phyloP scores from a whole-genome alignment of 1,140 invertebrate species.

The Trachymyrmex septentrionalis region DNA sequence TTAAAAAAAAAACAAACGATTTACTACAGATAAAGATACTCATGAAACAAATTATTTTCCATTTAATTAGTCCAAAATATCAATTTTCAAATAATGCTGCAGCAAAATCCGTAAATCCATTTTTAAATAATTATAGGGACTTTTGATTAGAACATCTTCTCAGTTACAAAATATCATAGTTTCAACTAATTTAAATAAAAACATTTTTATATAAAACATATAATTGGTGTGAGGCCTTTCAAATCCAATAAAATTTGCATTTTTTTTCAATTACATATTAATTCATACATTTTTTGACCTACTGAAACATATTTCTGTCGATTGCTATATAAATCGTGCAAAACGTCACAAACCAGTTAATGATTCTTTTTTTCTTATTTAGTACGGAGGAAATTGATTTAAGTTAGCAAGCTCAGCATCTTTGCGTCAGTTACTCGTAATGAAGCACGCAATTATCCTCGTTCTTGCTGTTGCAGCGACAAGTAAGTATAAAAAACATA shows the following conservation, averaged over 20 bases:
- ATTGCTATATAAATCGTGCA: neutral
- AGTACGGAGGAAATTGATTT: neutral
- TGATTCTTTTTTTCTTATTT: neutral
- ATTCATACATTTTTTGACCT: neutral
- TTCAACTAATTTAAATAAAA: no score
- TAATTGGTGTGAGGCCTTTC: no score
- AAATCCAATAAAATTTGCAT: neutral
- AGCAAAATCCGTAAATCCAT: no score
- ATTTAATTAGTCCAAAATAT: no score
- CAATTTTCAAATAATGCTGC: no score
- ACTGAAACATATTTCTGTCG: neutral
- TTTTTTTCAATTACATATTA: neutral
- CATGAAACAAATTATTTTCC: no score
- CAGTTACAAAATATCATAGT: no score
- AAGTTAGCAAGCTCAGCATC: neutral
- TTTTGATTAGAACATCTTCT: no score
- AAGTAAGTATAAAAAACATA: neutral
- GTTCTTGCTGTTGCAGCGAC: neutral
- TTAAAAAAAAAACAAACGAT: no score
- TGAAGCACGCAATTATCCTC: slow-evolving; percentile 3
- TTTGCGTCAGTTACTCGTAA: neutral
- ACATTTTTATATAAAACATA: no score
- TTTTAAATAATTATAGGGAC: no score
- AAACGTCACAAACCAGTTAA: neutral
- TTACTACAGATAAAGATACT: no score